Evolutionary conservation across 2,888 invertebrate species (phyloP).

Genomic region (Calameuta idolon): DNA sequence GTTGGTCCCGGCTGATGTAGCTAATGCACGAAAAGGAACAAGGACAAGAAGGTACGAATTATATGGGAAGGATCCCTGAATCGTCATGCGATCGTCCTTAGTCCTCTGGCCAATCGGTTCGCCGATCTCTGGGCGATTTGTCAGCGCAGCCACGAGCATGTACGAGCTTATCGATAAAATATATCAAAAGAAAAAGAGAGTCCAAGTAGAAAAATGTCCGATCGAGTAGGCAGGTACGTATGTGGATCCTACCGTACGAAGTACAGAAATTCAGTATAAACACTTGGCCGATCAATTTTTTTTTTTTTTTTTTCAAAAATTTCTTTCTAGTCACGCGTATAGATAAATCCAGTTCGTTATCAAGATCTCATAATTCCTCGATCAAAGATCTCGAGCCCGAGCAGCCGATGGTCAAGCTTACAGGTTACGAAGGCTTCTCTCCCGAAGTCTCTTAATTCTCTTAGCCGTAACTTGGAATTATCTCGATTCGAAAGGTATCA

Average conservation of each 20-base stretch:
- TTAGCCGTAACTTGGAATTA: conserved; percentile 3
- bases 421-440: not conserved
- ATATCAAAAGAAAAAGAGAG: conserved; percentile 49
- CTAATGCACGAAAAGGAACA: not conserved
- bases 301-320: not conserved
- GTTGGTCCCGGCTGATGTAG: not conserved
- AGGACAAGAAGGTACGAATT: not conserved
- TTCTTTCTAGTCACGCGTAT: not conserved
- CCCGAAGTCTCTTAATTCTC: conserved; percentile 2
- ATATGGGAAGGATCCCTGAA: not conserved
- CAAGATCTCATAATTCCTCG: not conserved
- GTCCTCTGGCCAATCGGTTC: conserved; percentile 39
- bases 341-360: not conserved
- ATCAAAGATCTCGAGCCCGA: not conserved
- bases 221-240: not conserved
- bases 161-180: conserved; percentile 63
- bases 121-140: conserved; percentile 62
- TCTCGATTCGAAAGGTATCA: not conserved
- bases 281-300: not conserved
- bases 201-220: not conserved
- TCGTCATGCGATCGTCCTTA: not conserved
- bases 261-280: not conserved
- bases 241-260: not conserved
- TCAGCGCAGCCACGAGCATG: conserved; percentile 58
- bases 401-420: not conserved